A percentile compares a stretch with the other conserved stretches of the same genome.
These are phyloP conservation scores for Crotophaga sulcirostris DNA, from an alignment of 2,113 vertebrate genomes.

Conservation along the genomic window DNA sequence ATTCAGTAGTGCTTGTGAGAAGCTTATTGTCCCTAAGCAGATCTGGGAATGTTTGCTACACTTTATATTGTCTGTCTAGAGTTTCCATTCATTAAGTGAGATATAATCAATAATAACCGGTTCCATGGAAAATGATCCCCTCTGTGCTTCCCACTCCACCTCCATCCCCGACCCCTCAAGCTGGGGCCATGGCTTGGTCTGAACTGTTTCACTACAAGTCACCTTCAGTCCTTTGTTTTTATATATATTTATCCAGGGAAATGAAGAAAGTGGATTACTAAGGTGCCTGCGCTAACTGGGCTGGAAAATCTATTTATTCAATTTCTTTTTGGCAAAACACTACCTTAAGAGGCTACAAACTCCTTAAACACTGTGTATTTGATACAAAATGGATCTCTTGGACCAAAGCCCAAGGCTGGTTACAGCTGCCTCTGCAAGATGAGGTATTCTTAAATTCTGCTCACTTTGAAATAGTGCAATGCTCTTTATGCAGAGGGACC, in stretches of 20 bases:
- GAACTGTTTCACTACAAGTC: neutral
- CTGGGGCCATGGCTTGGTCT: neutral
- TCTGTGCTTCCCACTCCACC: fast-evolving
- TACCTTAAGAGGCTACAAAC: neutral
- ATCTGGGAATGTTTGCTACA: neutral
- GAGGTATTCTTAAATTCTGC: neutral
- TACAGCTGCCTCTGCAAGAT: constrained; percentile 32
- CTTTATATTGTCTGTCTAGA: neutral
- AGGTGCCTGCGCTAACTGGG: neutral
- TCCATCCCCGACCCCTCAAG: neutral
- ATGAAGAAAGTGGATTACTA: neutral
- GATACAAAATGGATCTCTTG: neutral
- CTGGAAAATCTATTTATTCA: neutral
- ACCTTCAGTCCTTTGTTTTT: neutral
- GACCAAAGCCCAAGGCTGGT: neutral
- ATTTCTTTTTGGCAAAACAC: neutral
- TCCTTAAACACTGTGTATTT: neutral
- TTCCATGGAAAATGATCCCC: neutral
- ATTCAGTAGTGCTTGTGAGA: neutral
- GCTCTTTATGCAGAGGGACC: neutral
- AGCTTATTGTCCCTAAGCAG: neutral
- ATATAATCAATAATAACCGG: neutral
- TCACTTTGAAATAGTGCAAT: neutral
- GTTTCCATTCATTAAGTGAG: neutral
- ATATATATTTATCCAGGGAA: neutral